Base-by-base conservation (phyloP, 2,888 invertebrate species). In the Dendrolimus houi region DNA sequence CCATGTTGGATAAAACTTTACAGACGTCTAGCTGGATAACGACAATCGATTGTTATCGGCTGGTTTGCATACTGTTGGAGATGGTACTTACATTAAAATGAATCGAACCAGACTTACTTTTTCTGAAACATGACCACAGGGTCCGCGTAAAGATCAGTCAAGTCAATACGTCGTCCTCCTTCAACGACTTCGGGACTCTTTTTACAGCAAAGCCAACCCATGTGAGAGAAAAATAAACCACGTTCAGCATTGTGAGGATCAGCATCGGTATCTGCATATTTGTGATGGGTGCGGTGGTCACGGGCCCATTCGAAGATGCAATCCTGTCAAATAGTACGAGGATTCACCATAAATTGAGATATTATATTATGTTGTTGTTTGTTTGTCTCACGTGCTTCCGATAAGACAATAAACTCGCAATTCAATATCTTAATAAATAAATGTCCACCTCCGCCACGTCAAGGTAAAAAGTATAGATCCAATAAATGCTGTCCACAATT, bases 211-310 rank as follows among this genome's bases (percentile, higher is more conserved):
- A 98, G 88, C 98, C 98, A 98, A 55, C 98, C 98, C 87, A 98
- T 95, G 79, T 98, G 98, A 0, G 97, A 95, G 88, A 97, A 98
- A 92, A 98, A 98, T 81, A 98, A 95, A 1, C 98, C 98, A 57
- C 97, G 92, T 55, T 93, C 93, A 0, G 96, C 94, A 72, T 97
- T 97, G 82, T 98, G 97, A 0, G 97, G 98, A 83, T 98, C 97
- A 0, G 96, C 97, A 73, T 97, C 93, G 0, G 97, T 97, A 75
- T 96, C 96, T 0, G 95, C 95, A 83, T 95, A 97, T 78, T 97
- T 97, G 85, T 98, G 97, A 78, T 98, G 97, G 0, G 96, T 96
- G 64, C 95, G 91, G 75, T 94, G 94, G 69, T 94, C 94, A 60
- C 94, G 90, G 0, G 93, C 92, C 94, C 94, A 94, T 72, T 94